These are phyloP conservation scores for Tiliacea aurago DNA, from an alignment of 2,888 invertebrate species.

Conservation along the genomic window DNA sequence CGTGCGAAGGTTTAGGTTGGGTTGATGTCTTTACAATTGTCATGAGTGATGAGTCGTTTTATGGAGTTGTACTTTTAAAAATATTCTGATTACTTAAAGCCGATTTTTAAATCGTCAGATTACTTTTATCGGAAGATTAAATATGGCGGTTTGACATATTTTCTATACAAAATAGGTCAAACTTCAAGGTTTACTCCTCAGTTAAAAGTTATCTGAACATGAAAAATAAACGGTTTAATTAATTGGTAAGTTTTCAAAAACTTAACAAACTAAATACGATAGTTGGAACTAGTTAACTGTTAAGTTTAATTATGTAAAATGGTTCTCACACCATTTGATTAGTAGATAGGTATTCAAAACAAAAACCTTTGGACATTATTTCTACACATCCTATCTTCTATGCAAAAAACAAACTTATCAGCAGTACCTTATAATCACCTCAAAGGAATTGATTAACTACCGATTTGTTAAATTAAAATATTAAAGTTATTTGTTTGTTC, in stretches of 20 bases:
- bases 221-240: no score
- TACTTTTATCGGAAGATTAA: no score
- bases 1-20: background rate
- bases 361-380: background rate
- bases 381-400: background rate
- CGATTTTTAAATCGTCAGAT: no score
- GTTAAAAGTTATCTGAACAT: no score
- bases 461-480: constrained; percentile 50
- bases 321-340: background rate
- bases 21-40: constrained; percentile 6
- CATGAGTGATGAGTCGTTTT: background rate
- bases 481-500: constrained; percentile 55
- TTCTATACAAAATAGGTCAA: no score
- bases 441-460: constrained; percentile 45
- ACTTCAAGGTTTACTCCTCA: no score
- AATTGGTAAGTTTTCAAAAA: background rate
- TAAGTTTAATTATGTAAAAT: background rate
- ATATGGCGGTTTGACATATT: no score
- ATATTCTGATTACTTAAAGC: background rate
- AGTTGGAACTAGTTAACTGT: background rate
- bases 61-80: background rate
- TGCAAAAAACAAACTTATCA: background rate
- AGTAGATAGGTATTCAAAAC: background rate
- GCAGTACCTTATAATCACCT: constrained; percentile 27
- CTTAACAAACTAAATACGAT: background rate